Conservation (phyloP, 1,140 invertebrate species). For the Bombus picipes region DNA sequence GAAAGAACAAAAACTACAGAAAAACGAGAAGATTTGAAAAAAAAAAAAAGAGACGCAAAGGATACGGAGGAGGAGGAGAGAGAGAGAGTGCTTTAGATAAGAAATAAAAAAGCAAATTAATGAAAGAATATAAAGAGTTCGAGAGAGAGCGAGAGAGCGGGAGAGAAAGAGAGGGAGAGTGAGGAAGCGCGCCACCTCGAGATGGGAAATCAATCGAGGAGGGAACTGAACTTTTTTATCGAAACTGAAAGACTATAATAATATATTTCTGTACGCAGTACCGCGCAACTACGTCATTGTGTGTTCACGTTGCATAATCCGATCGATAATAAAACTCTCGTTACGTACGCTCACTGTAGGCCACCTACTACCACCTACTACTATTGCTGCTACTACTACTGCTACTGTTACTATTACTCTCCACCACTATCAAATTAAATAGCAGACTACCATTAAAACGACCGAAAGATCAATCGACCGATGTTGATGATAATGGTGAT, state of each 20-base stretch:
- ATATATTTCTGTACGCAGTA: conserved; percentile 83
- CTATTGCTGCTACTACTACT: conserved; percentile 60
- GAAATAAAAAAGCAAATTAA: conserved; percentile 38
- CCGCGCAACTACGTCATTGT: conserved; percentile 82
- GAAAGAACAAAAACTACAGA: background rate
- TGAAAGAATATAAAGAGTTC: conserved; percentile 49
- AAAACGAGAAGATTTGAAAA: conserved; percentile 12
- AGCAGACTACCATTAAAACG: conserved; percentile 54
- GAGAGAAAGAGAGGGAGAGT: conserved; percentile 57
- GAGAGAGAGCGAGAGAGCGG: conserved; percentile 45
- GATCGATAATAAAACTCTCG: conserved; percentile 82
- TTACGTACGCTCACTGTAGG: conserved; percentile 78
- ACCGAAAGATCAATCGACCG: conserved; percentile 62
- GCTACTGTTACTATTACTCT: conserved; percentile 40
- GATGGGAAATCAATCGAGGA: conserved; percentile 78
- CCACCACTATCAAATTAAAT: conserved; percentile 53
- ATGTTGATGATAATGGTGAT: conserved; percentile 54
- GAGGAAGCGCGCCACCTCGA: conserved; percentile 70
- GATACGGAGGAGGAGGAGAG: conserved; percentile 5
- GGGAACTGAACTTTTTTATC: conserved; percentile 83
- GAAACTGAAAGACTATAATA: conserved; percentile 84
- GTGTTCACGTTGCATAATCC: conserved; percentile 83
- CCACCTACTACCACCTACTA: conserved; percentile 69
- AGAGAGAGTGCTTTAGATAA: conserved; percentile 56
- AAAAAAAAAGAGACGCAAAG: background rate